Conservation (phyloP, 2,888 invertebrate genomes). For the Andrena marginata region DNA sequence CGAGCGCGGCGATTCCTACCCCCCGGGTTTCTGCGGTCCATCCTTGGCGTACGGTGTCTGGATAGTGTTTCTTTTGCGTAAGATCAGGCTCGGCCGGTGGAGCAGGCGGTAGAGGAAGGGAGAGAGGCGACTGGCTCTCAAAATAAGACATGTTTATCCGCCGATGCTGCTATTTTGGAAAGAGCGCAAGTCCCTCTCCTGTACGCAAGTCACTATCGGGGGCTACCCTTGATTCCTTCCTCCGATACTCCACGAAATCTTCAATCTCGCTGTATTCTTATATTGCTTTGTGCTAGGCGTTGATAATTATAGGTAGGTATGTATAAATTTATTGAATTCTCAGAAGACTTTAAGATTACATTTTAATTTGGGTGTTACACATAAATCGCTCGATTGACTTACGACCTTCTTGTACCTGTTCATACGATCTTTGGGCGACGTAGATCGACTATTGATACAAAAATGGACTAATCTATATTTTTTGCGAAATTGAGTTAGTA, state of each 20-base stretch:
- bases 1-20: conserved; percentile 46
- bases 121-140: conserved; percentile 76
- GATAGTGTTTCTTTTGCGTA: conserved; percentile 80
- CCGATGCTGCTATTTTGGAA: conserved; percentile 81
- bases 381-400: too few species aligned
- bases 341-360: too few species aligned
- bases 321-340: too few species aligned
- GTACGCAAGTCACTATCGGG: conserved; percentile 65
- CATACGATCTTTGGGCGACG: too few species aligned
- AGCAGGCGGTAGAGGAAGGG: conserved; percentile 54
- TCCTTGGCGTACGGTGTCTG: conserved; percentile 75
- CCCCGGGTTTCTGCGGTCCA: conserved; percentile 67
- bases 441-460: too few species aligned
- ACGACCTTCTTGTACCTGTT: too few species aligned
- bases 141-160: conserved; percentile 83
- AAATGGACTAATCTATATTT: too few species aligned
- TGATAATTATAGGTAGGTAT: too few species aligned
- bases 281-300: too few species aligned
- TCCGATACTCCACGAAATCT: conserved; percentile 50
- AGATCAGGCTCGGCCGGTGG: conserved; percentile 66
- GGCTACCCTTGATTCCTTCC: conserved; percentile 52
- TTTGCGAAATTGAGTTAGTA: too few species aligned
- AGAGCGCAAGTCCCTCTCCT: conserved; percentile 76
- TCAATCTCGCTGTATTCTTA: conserved; percentile 36
- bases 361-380: too few species aligned